phyloP scores from a whole-genome alignment of 2,888 invertebrate species.

The Proisotoma minuta region DNA sequence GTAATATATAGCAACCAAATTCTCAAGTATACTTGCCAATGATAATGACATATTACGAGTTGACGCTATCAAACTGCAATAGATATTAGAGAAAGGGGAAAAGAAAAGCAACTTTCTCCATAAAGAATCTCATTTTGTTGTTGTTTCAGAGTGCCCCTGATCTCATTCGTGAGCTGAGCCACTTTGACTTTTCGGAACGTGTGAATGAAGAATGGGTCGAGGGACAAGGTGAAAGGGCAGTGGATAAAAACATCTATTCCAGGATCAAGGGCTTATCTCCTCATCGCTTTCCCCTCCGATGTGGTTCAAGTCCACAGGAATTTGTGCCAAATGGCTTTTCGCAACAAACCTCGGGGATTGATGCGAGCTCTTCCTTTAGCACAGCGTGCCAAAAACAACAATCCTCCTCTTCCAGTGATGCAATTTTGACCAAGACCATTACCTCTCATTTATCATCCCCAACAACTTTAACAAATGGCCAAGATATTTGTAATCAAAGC shows the following conservation, averaged over 20 bases:
- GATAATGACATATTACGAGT: too few relatives aligned
- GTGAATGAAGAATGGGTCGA: background rate
- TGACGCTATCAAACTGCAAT: too few relatives aligned
- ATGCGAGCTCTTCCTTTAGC: background rate
- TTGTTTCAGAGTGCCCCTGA: background rate
- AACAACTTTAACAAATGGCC: too few relatives aligned
- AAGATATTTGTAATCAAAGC: too few relatives aligned
- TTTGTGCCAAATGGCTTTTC: background rate
- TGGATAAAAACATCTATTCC: background rate
- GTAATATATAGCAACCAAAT: too few relatives aligned
- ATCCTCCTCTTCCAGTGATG: background rate
- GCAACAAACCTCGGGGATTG: background rate
- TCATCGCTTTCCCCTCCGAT: background rate
- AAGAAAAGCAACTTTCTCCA: too few relatives aligned
- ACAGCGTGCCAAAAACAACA: constrained; percentile 3
- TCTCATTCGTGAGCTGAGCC: background rate
- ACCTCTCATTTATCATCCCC: background rate
- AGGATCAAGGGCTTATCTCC: background rate
- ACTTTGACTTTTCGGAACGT: background rate
- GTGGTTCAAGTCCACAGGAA: background rate
- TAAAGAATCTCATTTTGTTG: background rate
- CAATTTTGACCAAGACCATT: background rate
- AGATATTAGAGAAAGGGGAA: too few relatives aligned
- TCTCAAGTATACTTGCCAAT: too few relatives aligned
- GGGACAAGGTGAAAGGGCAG: background rate